These are phyloP conservation scores for Procambarus clarkii DNA, from an alignment of 1,140 invertebrate species.

Conservation along the genomic window DNA sequence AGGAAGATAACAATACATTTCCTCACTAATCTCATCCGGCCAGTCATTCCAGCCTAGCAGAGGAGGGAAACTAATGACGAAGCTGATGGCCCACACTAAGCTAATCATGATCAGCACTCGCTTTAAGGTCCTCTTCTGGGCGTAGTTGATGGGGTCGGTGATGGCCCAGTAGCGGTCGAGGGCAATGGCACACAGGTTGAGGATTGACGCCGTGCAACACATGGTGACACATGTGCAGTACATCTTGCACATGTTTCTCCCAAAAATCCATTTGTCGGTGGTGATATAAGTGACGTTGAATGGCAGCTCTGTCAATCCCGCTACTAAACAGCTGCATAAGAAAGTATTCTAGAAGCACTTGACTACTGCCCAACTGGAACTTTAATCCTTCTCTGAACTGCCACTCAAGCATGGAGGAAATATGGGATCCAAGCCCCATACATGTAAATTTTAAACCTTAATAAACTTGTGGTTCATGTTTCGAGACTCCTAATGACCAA, in stretches of 20 bases:
- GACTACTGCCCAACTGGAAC: too few relatives aligned
- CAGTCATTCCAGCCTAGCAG: slow-evolving; percentile 98
- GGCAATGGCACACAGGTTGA: slow-evolving; percentile 97
- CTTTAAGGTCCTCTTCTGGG: slow-evolving; percentile 94
- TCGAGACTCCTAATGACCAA: too few relatives aligned
- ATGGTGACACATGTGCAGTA: slow-evolving; percentile 98
- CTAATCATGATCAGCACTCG: slow-evolving; percentile 92
- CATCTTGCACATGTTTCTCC: slow-evolving; percentile 93
- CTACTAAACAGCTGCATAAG: slow-evolving; percentile 97
- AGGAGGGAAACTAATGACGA: slow-evolving; percentile 96
- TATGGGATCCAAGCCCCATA: too few relatives aligned
- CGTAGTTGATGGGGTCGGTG: slow-evolving; percentile 97
- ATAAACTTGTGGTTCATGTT: too few relatives aligned
- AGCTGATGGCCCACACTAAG: slow-evolving; percentile 89
- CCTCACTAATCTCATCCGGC: slow-evolving; percentile 85
- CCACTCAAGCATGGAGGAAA: too few relatives aligned
- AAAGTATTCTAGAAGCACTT: too few relatives aligned
- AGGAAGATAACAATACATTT: slow-evolving; percentile 83
- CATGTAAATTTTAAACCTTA: too few relatives aligned
- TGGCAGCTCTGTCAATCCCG: slow-evolving; percentile 95
- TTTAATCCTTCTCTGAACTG: too few relatives aligned
- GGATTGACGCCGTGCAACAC: slow-evolving; percentile 96
- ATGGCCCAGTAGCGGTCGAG: slow-evolving; percentile 97
- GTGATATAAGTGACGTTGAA: slow-evolving; percentile 95
- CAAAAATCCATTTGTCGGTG: slow-evolving; percentile 91